Evolutionary conservation across 2,113 vertebrate species (phyloP).

Genomic region (Pterocles gutturalis): DNA sequence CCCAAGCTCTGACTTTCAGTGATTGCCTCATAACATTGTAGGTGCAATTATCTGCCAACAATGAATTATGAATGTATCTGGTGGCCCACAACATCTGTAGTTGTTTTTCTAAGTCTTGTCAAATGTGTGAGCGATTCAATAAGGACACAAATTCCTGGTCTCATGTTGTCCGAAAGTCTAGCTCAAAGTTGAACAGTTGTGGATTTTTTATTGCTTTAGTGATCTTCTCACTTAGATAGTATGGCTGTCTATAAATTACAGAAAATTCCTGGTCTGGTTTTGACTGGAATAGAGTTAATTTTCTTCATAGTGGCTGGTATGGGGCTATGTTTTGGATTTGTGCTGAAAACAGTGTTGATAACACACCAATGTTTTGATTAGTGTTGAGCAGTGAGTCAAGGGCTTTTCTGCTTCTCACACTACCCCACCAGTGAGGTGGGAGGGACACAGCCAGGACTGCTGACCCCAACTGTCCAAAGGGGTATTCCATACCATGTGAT

Average conservation of each 20-base stretch:
- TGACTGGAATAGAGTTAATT: too few relatives aligned
- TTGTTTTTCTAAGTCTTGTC: not conserved
- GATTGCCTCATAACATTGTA: not conserved
- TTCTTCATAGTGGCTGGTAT: too few relatives aligned
- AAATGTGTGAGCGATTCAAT: not conserved
- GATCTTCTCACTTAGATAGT: not conserved
- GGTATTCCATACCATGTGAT: too few relatives aligned
- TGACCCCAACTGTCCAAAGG: not conserved
- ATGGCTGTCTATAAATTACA: not conserved
- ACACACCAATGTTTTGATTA: not conserved
- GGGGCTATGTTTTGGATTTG: too few relatives aligned
- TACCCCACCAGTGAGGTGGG: not conserved
- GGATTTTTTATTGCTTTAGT: not conserved
- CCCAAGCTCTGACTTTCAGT: not conserved
- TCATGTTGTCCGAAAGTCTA: not conserved
- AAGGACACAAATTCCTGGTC: not conserved
- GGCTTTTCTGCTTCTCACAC: not conserved
- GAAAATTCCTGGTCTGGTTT: not conserved
- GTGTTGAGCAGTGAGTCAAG: not conserved
- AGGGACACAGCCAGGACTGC: not conserved
- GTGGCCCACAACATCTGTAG: not conserved
- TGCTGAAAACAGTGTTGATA: too few relatives aligned
- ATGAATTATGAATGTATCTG: not conserved
- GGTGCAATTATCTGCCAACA: not conserved
- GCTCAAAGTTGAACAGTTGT: not conserved